These are phyloP conservation scores for Netelia inedita DNA, from an alignment of 2,888 invertebrate genomes.

Conservation along the genomic window DNA sequence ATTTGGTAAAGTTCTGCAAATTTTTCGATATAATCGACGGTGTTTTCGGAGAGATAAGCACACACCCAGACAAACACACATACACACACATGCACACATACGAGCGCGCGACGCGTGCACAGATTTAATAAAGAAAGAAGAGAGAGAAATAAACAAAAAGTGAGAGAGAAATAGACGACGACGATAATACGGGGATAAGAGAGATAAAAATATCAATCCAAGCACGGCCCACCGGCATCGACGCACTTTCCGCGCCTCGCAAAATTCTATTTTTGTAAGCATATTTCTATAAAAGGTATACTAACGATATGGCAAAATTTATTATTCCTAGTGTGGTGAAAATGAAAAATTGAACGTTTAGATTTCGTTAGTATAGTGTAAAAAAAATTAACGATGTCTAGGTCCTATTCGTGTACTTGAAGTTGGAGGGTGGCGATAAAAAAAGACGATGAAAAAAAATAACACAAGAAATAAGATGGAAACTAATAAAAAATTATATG, in stretches of 20 bases:
- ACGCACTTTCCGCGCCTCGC: constrained; percentile 84
- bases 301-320: constrained; percentile 85
- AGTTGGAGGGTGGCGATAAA: constrained; percentile 73
- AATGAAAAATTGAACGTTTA: constrained; percentile 85
- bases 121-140: constrained; percentile 69
- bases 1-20: constrained; percentile 67
- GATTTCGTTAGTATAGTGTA: constrained; percentile 85
- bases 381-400: constrained; percentile 85
- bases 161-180: constrained; percentile 44
- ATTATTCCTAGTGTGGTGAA: constrained; percentile 85
- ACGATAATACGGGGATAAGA: constrained; percentile 32
- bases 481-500: constrained; percentile 83
- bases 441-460: constrained; percentile 68
- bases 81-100: constrained; percentile 61
- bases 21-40: constrained; percentile 69
- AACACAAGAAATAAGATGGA: constrained; percentile 64
- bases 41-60: constrained; percentile 60
- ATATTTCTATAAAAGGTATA: constrained; percentile 85
- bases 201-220: constrained; percentile 68
- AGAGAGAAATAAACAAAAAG: constrained; percentile 45
- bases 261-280: constrained; percentile 85
- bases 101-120: background rate
- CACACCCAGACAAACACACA: constrained; percentile 58
- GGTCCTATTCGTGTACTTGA: constrained; percentile 85
- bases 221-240: constrained; percentile 76